phyloP scores from a whole-genome alignment of 2,113 vertebrate species.

The Pelodiscus sinensis region DNA sequence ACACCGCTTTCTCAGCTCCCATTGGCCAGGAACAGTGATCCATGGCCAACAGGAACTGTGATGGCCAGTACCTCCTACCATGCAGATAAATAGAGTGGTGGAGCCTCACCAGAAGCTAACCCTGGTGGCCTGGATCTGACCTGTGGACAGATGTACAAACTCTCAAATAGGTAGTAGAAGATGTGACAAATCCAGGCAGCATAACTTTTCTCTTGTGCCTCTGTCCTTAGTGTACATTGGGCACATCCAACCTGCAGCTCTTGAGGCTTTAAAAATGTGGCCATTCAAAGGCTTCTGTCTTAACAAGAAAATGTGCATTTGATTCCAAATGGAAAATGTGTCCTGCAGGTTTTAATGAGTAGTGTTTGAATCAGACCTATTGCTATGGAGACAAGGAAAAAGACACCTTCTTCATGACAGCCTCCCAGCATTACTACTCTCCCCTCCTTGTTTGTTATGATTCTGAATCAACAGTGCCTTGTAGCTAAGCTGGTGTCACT shows the following conservation, averaged over 20 bases:
- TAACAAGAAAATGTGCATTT: background rate
- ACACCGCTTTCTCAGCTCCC: too few relatives aligned
- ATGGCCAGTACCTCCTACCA: too few relatives aligned
- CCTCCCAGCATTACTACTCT: background rate
- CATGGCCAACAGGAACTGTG: too few relatives aligned
- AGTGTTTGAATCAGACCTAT: background rate
- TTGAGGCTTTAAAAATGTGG: background rate
- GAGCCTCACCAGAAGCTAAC: too few relatives aligned
- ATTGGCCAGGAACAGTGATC: too few relatives aligned
- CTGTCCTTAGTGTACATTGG: background rate
- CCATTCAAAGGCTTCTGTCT: background rate
- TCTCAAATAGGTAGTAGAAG: too few relatives aligned
- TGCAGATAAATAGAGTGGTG: too few relatives aligned
- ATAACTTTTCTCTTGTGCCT: background rate
- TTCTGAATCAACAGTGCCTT: background rate
- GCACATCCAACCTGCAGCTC: too few relatives aligned
- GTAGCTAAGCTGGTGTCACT: background rate
- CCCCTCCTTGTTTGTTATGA: background rate
- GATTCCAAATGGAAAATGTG: background rate
- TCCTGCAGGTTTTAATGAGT: background rate
- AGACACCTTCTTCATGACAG: background rate
- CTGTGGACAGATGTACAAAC: too few relatives aligned
- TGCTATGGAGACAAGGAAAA: background rate
- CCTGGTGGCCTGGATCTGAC: too few relatives aligned
- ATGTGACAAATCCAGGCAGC: background rate